Evolutionary conservation across 2,888 invertebrate genomes (phyloP).

Genomic region (Trisateles emortualis): DNA sequence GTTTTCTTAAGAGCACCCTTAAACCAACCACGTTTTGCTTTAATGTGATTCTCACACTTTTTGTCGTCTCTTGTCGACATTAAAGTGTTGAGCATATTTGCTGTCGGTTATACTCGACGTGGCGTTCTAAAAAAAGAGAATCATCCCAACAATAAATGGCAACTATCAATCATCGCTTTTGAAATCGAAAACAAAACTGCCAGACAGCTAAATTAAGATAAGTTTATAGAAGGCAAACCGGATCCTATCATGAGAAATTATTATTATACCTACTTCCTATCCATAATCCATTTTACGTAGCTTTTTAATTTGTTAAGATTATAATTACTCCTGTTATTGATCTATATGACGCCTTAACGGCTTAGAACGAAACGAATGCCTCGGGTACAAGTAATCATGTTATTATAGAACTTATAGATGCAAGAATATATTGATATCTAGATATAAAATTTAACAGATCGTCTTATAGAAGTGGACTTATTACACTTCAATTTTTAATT

Average conservation of each 20-base stretch:
- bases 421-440: constrained; percentile 1
- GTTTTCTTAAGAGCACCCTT: no score
- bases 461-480: no score
- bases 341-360: constrained; percentile 13
- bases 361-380: constrained; percentile 18
- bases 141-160: constrained; percentile 1
- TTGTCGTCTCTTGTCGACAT: no score
- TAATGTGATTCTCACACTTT: no score
- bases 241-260: constrained; percentile 18
- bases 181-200: constrained; percentile 19
- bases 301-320: constrained; percentile 50
- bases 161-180: constrained; percentile 21
- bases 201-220: constrained; percentile 31
- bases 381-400: constrained; percentile 3
- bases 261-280: constrained; percentile 45
- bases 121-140: no score
- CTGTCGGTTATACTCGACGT: no score
- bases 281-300: constrained; percentile 56
- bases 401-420: not conserved
- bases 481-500: no score
- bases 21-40: no score
- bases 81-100: no score
- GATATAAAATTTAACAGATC: no score
- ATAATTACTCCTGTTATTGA: constrained; percentile 26
- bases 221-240: not conserved